Evolutionary conservation across 2,888 invertebrate species (phyloP), one percentile per base, ranked within the genome.

Genomic region (Urechis unicinctus): DNA sequence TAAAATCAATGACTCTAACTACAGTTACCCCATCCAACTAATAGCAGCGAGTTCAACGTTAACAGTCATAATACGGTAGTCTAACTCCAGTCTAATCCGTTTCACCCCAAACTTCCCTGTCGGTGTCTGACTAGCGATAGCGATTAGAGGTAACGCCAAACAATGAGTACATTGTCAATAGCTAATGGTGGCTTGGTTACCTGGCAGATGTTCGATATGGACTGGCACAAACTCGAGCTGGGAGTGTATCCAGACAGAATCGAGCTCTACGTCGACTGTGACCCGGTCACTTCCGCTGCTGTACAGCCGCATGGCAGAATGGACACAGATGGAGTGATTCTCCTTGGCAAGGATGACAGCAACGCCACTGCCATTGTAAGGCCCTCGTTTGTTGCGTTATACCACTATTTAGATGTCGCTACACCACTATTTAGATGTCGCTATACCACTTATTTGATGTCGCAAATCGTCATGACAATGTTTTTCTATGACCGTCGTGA

Each of bases 161-260:
- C 9, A 17, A 45, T 24, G 22, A 3, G 3, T n/a, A 22, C 4
- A 2, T 47, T 5, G 21, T n/a, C 47, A 47, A 3, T 25, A 47
- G 2, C 36, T n/a, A n/a, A n/a, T n/a, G n/a, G n/a, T n/a, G n/a
- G 17, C 36, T 36, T 9, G 9, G 26, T 47, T 3, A 25, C 47
- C n/a, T 3, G 53, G 43, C 52, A 62, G 62, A 28, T 61, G 3
- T 62, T 62, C 30, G 58, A 62, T 49, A 55, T 26, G 31, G 49
- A 53, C 17, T 62, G 62, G 62, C 62, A 62, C 53, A 62, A 62
- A 51, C 50, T 62, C 30, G 58, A 61, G 26, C 43, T 62, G 22
- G 53, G 57, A n/a, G 54, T 62, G 9, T 53, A 50, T 24, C 30
- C 52, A 26, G 56, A 59, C 48, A 51, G 51, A 21, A 61, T 56